Evolutionary conservation across 2,113 vertebrate species (phyloP), one percentile per base, ranked within the genome.

Genomic region (Psammodynastes pulverulentus): DNA sequence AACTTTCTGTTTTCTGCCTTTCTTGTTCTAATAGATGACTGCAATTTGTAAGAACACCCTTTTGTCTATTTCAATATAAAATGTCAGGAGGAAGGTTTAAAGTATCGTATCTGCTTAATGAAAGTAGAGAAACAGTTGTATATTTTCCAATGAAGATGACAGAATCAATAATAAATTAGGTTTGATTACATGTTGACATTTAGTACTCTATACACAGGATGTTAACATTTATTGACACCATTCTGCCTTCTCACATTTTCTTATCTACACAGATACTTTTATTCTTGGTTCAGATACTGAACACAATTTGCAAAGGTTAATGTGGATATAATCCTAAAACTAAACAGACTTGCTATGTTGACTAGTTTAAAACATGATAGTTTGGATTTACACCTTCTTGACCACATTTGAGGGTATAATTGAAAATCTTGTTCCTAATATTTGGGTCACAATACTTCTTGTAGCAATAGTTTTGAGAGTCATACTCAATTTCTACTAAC

Each of bases 101-200:
- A 79, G 17, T 79, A 34, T 94, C 1, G 0, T 89, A 94, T 45
- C 89, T 90, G 89, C 43, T 95, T 58, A 93, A 94, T 90, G 84
- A 95, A 95, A 94, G 43, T 85, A 52, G 62, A 96, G 87, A 87
- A 24, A 51, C 89, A 92, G 95, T 53, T 93, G 91, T 94, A 13
- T 95, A 94, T 96, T 97, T 97, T 96, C 94, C 95, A 96, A 96
- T 91, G 90, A 96, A 84, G 94, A 92, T 95, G 87, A 92, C 91
- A 94, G 96, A 94, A 95, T 97, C 93, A 96, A 45, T 96, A 96
- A 91, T 93, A 94, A 91, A 97, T 96, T 95, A 97, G 62, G 88
- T 72, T 93, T 97, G 93, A 97, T 97, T 97, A 96, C 86, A 94
- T 97, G 94, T 91, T 98, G 97, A 96, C 95, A 97, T 97, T 97